A percentile compares a stretch with the other conserved stretches of the same genome.
phyloP scores from a whole-genome alignment of 2,888 invertebrate species.

The Piscicola geometra region DNA sequence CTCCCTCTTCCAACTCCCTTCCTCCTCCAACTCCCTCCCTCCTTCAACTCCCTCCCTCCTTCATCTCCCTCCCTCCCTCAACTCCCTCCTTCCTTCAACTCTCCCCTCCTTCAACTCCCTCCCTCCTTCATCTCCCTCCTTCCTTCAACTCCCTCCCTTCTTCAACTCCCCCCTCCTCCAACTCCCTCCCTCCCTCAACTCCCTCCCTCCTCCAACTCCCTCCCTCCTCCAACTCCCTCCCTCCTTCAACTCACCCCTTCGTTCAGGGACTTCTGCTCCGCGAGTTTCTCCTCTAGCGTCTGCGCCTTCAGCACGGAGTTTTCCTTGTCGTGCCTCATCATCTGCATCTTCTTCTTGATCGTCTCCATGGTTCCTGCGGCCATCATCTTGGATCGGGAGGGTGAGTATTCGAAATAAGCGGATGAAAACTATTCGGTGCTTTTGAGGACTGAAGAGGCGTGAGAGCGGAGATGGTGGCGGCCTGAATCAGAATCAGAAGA shows the following conservation, averaged over 20 bases:
- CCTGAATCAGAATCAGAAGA: neutral
- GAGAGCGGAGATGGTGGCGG: neutral
- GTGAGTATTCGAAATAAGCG: neutral
- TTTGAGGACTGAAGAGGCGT: neutral
- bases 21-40: too few relatives aligned
- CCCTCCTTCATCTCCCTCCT: too few relatives aligned
- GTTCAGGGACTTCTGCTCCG: conserved; percentile 36
- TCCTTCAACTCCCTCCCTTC: too few relatives aligned
- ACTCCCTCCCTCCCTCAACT: too few relatives aligned
- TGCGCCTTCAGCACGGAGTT: conserved; percentile 30
- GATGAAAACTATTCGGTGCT: neutral
- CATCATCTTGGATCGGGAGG: conserved; percentile 21
- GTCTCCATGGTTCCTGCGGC: conserved; percentile 36
- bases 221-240: too few relatives aligned
- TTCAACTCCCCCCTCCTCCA: too few relatives aligned
- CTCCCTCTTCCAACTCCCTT: too few relatives aligned
- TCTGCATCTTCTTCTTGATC: conserved; percentile 39
- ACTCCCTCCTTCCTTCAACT: too few relatives aligned
- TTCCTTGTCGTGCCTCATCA: conserved; percentile 37
- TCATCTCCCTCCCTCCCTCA: too few relatives aligned
- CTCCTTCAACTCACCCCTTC: conserved; percentile 25
- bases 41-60: too few relatives aligned
- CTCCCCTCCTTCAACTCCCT: too few relatives aligned
- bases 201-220: too few relatives aligned
- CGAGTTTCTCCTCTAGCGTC: conserved; percentile 30